Percentiles rank a stretch among this genome's conserved stretches.
These are phyloP conservation scores for Stictocephala bisonia DNA, from an alignment of 2,888 invertebrate species.

Conservation along the genomic window DNA sequence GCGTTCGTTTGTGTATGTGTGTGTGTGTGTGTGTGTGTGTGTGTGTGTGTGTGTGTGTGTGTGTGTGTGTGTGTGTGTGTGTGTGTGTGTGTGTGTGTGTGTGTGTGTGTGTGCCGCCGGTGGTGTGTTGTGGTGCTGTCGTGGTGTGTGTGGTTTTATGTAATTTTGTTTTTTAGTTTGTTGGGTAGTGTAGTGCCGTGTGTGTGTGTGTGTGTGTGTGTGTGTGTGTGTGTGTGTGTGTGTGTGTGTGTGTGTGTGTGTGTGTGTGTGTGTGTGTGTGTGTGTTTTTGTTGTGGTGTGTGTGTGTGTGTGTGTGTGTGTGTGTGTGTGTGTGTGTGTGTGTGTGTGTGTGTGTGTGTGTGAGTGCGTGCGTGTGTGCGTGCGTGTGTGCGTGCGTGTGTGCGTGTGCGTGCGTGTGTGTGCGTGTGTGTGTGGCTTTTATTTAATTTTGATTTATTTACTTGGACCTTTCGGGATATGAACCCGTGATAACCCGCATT, in stretches of 20 bases:
- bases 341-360: too few relatives aligned
- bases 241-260: neutral
- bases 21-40: constrained; percentile 13
- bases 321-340: neutral
- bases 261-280: neutral
- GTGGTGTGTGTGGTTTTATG: neutral
- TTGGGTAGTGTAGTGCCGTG: neutral
- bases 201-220: constrained; percentile 13
- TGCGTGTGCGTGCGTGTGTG: too few relatives aligned
- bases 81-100: constrained; percentile 13
- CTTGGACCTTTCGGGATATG: too few relatives aligned
- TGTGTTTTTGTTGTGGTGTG: too few relatives aligned
- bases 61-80: constrained; percentile 2
- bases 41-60: constrained; percentile 9
- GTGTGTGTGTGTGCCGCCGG: neutral
- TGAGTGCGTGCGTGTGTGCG: too few relatives aligned
- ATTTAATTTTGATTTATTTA: too few relatives aligned
- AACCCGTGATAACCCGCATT: too few relatives aligned
- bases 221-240: constrained; percentile 13
- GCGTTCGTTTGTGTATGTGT: too few relatives aligned
- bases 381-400: too few relatives aligned
- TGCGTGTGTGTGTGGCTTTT: too few relatives aligned
- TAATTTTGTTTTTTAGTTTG: neutral
- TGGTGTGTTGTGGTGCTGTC: neutral
- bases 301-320: neutral